A percentile compares a stretch with the other conserved stretches of the same genome.
These are phyloP conservation scores for Leucophenga maculata DNA, from an alignment of 2,888 invertebrate species.

Conservation along the genomic window DNA sequence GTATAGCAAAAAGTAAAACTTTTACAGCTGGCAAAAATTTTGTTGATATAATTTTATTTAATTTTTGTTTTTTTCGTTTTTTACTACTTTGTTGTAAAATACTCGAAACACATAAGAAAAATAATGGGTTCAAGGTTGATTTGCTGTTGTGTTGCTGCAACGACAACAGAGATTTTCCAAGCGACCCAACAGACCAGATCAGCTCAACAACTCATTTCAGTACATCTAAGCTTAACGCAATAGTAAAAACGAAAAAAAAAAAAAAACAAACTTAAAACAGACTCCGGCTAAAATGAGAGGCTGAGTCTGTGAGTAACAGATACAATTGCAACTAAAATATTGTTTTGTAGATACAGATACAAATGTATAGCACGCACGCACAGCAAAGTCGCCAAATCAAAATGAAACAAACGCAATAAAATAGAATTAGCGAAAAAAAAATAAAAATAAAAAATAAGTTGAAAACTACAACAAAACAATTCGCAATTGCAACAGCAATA, in stretches of 20 bases:
- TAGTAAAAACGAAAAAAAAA: background rate
- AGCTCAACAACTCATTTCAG: conserved; percentile 2
- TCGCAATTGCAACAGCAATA: conserved; percentile 1
- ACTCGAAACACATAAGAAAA: background rate
- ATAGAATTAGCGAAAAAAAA: conserved; percentile 3
- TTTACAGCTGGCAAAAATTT: too few relatives aligned
- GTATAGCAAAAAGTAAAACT: too few relatives aligned
- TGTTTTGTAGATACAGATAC: background rate
- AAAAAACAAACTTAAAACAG: background rate
- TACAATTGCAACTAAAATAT: background rate
- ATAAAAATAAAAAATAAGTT: background rate
- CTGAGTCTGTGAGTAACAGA: background rate
- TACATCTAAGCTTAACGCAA: background rate
- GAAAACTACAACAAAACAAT: conserved; percentile 10
- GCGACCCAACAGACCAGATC: conserved; percentile 19
- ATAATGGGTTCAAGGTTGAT: conserved; percentile 23
- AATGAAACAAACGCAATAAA: conserved; percentile 18
- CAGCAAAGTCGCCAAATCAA: conserved; percentile 19
- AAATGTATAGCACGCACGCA: background rate
- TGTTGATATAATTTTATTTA: too few relatives aligned
- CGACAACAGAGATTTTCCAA: conserved; percentile 5
- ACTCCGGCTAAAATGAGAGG: background rate
- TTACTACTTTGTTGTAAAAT: too few relatives aligned
- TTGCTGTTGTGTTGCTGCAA: background rate
- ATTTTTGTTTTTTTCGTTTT: too few relatives aligned